phyloP scores from a whole-genome alignment of 2,888 invertebrate genomes.

The Ophion ellenae region DNA sequence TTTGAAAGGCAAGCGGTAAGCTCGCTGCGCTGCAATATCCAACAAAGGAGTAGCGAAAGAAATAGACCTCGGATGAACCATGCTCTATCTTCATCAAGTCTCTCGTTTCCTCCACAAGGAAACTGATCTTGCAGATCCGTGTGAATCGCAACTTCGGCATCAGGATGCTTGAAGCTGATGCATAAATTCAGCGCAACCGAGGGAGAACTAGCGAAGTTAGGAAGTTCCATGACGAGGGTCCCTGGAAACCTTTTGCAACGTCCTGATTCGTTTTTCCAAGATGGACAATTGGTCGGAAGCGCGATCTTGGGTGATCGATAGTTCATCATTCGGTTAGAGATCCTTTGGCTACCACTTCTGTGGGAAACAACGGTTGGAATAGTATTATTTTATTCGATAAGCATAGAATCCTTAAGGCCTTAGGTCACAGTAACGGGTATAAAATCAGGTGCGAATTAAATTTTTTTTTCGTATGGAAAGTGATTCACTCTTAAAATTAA shows the following conservation, averaged over 20 bases:
- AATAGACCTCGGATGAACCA: constrained; percentile 35
- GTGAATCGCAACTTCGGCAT: constrained; percentile 57
- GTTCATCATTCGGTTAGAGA: neutral
- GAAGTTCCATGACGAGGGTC: neutral
- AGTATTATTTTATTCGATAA: neutral
- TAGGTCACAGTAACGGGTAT: too few species aligned
- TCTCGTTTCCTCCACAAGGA: constrained; percentile 5
- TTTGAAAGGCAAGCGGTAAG: neutral
- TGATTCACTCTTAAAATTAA: too few species aligned
- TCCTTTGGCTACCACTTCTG: neutral
- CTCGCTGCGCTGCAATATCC: constrained; percentile 28
- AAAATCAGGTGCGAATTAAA: too few species aligned
- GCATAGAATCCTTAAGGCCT: neutral
- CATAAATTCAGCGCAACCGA: constrained; percentile 5
- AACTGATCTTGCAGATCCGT: constrained; percentile 18
- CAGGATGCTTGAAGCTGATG: neutral
- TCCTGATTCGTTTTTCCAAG: neutral
- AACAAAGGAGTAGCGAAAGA: constrained; percentile 13
- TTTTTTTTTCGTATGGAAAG: too few species aligned
- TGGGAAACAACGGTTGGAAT: neutral
- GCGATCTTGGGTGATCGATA: neutral
- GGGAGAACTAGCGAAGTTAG: neutral
- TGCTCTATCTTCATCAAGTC: constrained; percentile 9
- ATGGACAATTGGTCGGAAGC: neutral
- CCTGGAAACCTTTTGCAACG: neutral